Evolutionary conservation across 2,113 vertebrate genomes (phyloP).

Genomic region (Phalacrocorax aristotelis): DNA sequence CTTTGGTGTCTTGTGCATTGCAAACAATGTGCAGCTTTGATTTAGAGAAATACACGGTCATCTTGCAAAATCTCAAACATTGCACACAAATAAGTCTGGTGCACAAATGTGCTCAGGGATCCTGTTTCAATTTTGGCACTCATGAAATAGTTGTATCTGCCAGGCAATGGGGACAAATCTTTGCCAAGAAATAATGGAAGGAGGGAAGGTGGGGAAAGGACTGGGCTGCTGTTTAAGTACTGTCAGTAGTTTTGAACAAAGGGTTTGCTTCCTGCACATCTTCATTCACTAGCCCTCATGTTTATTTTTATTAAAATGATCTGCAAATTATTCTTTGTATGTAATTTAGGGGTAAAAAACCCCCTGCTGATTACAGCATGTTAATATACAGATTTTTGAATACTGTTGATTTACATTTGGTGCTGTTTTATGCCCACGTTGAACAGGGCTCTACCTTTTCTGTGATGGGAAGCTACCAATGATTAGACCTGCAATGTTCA

Average conservation of each 20-base stretch:
- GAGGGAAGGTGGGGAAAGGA: neutral
- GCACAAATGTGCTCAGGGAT: slow-evolving; percentile 10
- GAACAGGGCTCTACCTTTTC: neutral
- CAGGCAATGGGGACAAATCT: neutral
- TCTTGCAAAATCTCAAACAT: neutral
- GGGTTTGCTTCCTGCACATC: neutral
- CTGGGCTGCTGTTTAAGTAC: neutral
- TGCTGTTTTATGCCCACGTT: neutral
- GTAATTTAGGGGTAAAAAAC: neutral
- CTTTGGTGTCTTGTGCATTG: neutral
- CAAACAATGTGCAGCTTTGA: neutral
- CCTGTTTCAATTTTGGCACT: neutral
- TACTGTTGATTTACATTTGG: neutral
- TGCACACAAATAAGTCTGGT: neutral
- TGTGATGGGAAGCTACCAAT: neutral
- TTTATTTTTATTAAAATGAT: neutral
- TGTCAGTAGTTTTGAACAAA: neutral
- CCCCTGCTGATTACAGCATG: fast-evolving
- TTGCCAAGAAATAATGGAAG: slow-evolving; percentile 2
- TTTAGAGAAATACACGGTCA: neutral
- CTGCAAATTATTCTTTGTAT: neutral
- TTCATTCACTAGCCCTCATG: neutral
- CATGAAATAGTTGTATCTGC: neutral
- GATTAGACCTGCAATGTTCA: neutral
- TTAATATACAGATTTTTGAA: neutral